Conservation (phyloP, 2,113 vertebrate species). For the Halichoerus grypus region DNA sequence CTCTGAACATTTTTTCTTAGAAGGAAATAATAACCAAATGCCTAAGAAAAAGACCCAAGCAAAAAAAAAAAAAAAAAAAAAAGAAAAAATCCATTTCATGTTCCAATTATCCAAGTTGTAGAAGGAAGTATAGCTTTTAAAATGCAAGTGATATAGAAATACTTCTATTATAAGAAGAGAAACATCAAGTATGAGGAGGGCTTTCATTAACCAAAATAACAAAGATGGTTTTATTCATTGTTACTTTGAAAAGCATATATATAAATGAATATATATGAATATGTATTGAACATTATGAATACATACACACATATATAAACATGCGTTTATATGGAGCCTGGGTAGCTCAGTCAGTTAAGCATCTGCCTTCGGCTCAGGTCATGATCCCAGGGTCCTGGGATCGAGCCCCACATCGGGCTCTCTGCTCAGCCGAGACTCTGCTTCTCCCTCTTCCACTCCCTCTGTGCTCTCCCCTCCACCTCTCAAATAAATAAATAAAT, state of each 20-base stretch:
- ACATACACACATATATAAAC: neutral
- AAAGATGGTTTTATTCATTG: slow-evolving; percentile 15
- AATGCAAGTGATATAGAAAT: neutral
- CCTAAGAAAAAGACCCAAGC: neutral
- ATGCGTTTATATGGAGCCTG: accelerated
- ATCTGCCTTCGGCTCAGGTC: neutral
- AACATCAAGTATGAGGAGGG: neutral
- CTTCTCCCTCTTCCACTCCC: neutral
- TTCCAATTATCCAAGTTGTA: neutral
- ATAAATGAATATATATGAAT: neutral
- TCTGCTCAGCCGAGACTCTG: neutral
- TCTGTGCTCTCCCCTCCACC: neutral
- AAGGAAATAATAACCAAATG: neutral
- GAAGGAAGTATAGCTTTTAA: slow-evolving; percentile 21
- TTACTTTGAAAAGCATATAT: neutral
- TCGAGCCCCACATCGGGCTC: neutral
- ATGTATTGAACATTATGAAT: neutral
- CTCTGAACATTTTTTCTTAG: neutral
- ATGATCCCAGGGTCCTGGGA: neutral
- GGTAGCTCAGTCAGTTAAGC: neutral
- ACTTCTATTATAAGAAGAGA: neutral
- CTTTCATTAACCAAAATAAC: neutral
- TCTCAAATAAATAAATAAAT: neutral
- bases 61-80: neutral
- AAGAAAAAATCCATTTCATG: neutral